phyloP scores from a whole-genome alignment of 2,113 vertebrate species.

The Lanius ludovicianus region DNA sequence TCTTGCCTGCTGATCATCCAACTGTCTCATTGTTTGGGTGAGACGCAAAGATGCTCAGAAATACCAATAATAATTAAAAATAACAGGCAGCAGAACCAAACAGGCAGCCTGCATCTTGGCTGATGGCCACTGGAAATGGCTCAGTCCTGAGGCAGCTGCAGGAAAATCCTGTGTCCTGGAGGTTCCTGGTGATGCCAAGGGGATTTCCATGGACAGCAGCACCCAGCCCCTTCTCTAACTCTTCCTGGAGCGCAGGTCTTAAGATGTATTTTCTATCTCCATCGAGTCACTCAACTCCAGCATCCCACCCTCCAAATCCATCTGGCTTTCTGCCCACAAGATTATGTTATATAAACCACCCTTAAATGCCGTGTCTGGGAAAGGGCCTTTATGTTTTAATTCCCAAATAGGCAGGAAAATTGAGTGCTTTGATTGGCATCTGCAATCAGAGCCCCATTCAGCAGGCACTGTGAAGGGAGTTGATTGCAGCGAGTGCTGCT shows the following conservation, averaged over 20 bases:
- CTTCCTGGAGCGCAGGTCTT: not conserved
- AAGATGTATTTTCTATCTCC: not conserved
- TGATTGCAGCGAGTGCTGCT: conserved; percentile 59
- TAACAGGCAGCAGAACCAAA: not conserved
- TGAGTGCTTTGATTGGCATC: conserved; percentile 66
- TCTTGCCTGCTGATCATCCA: conserved; percentile 19
- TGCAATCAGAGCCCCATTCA: conserved; percentile 73
- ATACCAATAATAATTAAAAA: not conserved
- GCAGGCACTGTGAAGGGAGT: conserved; percentile 37
- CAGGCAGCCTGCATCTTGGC: not conserved
- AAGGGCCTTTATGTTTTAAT: conserved; percentile 70
- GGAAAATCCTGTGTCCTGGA: not conserved
- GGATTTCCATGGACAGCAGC: not conserved
- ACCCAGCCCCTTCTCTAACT: fast-evolving
- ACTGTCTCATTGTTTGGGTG: conserved; percentile 31
- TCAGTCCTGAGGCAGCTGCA: not conserved
- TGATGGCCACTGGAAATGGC: not conserved
- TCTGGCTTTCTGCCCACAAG: conserved; percentile 38
- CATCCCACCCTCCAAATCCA: not conserved
- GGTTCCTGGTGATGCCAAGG: not conserved
- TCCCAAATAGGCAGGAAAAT: conserved; percentile 64
- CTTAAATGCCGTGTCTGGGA: conserved; percentile 48
- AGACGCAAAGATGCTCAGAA: not conserved
- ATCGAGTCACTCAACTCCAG: not conserved
- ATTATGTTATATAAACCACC: conserved; percentile 48